These are phyloP conservation scores for Valencia hispanica DNA, from an alignment of 2,797 vertebrate genomes.

Conservation along the genomic window DNA sequence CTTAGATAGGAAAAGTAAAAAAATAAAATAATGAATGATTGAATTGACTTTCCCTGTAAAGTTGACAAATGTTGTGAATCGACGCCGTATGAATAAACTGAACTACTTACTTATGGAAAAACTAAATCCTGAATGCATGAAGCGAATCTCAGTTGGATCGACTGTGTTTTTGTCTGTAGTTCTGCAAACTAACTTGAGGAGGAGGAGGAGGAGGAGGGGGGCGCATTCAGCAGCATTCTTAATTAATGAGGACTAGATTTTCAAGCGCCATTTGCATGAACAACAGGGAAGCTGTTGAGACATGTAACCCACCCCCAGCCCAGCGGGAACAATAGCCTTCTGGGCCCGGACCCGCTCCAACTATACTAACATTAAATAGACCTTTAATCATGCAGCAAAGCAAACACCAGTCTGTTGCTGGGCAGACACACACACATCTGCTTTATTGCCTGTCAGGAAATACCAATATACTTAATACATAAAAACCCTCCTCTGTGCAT, in stretches of 20 bases:
- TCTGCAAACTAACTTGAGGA: not conserved
- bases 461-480: too few species aligned
- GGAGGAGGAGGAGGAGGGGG: too few species aligned
- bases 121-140: not conserved
- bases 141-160: too few species aligned
- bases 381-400: not conserved
- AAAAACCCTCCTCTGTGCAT: not conserved
- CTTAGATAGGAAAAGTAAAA: too few species aligned
- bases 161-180: not conserved
- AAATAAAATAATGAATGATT: too few species aligned
- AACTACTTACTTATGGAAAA: not conserved
- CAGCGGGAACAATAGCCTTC: not conserved
- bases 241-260: not conserved
- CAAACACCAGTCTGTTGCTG: not conserved
- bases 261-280: constrained; percentile 2
- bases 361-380: too few species aligned
- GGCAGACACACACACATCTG: too few species aligned
- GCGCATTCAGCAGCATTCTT: not conserved
- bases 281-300: constrained; percentile 1
- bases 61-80: too few species aligned
- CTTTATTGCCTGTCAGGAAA: not conserved
- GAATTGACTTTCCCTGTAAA: too few species aligned
- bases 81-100: too few species aligned
- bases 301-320: not conserved
- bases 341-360: not conserved